These are phyloP conservation scores for Lepus americanus DNA, from an alignment of 2,113 vertebrate species.

Conservation along the genomic window DNA sequence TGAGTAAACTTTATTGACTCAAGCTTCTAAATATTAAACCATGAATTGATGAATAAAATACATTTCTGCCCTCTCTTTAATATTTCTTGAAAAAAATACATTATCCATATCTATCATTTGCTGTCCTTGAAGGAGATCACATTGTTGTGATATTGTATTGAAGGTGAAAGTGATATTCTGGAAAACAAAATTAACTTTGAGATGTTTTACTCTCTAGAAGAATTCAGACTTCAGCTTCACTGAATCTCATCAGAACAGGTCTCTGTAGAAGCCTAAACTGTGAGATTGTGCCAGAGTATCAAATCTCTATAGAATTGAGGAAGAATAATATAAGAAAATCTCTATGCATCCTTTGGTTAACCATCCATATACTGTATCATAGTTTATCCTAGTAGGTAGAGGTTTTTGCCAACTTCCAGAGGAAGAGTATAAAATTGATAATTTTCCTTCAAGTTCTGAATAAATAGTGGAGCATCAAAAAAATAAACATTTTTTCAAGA, in stretches of 20 bases:
- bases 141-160: conserved; percentile 5
- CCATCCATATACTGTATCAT: background rate
- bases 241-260: conserved; percentile 23
- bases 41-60: background rate
- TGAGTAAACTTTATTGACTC: background rate
- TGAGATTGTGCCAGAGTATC: background rate
- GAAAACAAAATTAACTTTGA: conserved; percentile 63
- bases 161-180: conserved; percentile 11
- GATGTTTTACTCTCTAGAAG: background rate
- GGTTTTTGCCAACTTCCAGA: background rate
- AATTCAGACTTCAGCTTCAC: background rate
- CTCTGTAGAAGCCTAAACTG: background rate
- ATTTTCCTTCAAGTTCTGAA: background rate
- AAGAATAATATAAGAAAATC: background rate
- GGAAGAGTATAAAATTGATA: background rate
- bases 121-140: background rate
- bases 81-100: background rate
- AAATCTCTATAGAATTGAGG: background rate
- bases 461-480: background rate
- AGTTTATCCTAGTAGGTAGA: background rate
- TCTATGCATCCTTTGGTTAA: background rate
- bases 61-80: background rate
- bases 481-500: background rate
- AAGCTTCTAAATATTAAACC: background rate
- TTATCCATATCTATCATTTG: background rate